Evolutionary conservation across 1,140 invertebrate genomes (phyloP).

Genomic region (Carposina sasakii): DNA sequence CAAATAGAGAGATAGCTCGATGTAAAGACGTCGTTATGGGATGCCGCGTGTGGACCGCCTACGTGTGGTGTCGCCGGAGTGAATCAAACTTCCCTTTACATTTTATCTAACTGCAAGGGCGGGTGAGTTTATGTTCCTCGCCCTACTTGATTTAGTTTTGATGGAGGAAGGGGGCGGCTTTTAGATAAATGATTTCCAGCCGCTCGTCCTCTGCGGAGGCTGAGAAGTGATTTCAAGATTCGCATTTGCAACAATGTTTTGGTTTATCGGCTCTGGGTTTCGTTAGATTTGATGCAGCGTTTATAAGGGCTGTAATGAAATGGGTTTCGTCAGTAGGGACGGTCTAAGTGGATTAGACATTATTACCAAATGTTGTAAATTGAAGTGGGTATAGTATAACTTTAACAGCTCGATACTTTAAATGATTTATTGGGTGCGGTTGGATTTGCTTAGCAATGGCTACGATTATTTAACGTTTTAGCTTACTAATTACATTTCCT

Average conservation of each 20-base stretch:
- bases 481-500: no score
- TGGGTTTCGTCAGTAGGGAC: slow-evolving; percentile 39
- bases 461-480: no score
- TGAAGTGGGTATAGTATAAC: no score
- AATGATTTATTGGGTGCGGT: no score
- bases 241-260: slow-evolving; percentile 54
- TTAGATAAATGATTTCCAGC: slow-evolving; percentile 61
- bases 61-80: slow-evolving; percentile 49
- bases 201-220: no score
- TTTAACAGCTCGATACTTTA: no score
- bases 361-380: no score
- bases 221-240: slow-evolving; percentile 40
- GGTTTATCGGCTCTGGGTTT: slow-evolving; percentile 37
- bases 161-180: slow-evolving; percentile 61
- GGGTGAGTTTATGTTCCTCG: slow-evolving; percentile 61
- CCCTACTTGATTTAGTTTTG: slow-evolving; percentile 69
- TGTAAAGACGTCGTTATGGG: slow-evolving; percentile 50
- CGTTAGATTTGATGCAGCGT: slow-evolving; percentile 37
- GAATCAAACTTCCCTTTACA: slow-evolving; percentile 65
- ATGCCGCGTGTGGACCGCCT: slow-evolving; percentile 9
- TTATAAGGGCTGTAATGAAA: slow-evolving; percentile 51
- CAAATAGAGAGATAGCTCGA: slow-evolving; percentile 48
- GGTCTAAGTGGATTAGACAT: slow-evolving; percentile 52
- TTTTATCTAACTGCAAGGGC: slow-evolving; percentile 66
- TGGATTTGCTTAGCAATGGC: no score